Conservation (phyloP, 2,888 invertebrate genomes). For the Unio pictorum region DNA sequence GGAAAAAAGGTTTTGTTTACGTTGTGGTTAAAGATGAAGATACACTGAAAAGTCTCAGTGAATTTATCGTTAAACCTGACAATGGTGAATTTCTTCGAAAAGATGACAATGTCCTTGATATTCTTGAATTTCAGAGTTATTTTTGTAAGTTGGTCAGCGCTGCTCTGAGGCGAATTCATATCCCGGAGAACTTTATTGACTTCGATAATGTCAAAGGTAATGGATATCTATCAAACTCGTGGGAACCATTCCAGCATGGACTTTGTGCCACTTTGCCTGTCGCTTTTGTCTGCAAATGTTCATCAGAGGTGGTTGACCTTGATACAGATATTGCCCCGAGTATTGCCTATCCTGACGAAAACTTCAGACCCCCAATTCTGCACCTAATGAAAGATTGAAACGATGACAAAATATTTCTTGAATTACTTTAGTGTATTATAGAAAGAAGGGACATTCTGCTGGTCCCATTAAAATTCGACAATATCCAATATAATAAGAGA, state of each 20-base stretch:
- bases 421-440: conserved; percentile 1
- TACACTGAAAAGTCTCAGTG: conserved; percentile 4
- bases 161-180: conserved; percentile 11
- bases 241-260: conserved; percentile 11
- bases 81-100: conserved; percentile 8
- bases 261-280: conserved; percentile 14
- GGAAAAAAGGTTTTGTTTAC: conserved; percentile 22
- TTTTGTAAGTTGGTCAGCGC: conserved; percentile 11
- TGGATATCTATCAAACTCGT: not conserved
- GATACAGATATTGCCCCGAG: conserved; percentile 24
- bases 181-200: conserved; percentile 11
- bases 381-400: not conserved
- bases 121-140: conserved; percentile 11
- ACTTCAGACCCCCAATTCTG: conserved; percentile 10
- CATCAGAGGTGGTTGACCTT: conserved; percentile 4
- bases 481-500: not conserved
- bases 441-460: conserved; percentile 9
- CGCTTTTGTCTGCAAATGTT: conserved; percentile 4
- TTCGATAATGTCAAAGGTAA: not conserved
- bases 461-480: conserved; percentile 20
- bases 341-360: conserved; percentile 10
- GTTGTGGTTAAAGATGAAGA: conserved; percentile 12
- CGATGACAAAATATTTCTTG: conserved; percentile 6
- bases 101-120: conserved; percentile 11
- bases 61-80: conserved; percentile 13